Conservation (phyloP, 2,113 vertebrate genomes). For the Calidris pygmaea region DNA sequence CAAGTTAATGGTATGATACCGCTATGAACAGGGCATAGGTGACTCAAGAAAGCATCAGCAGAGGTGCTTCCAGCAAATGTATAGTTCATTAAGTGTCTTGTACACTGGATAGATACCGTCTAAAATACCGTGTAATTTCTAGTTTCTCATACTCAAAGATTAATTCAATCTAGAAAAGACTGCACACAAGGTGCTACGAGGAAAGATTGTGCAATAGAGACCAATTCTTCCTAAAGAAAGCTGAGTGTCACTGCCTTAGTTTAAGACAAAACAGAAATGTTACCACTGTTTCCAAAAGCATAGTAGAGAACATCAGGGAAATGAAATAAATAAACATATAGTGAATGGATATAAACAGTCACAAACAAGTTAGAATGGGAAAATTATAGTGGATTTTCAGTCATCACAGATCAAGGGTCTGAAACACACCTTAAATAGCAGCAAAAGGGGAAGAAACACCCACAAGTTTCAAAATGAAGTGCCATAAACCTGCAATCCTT, state of each 20-base stretch:
- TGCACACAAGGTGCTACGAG: neutral
- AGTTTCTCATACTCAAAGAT: neutral
- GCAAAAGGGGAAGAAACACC: neutral
- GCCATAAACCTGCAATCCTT: neutral
- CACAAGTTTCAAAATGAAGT: neutral
- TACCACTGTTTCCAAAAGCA: neutral
- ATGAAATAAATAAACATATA: neutral
- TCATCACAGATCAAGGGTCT: fast-evolving
- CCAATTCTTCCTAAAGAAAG: neutral
- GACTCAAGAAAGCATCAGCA: neutral
- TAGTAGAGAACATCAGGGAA: neutral
- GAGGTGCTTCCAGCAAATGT: neutral
- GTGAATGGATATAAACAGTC: neutral
- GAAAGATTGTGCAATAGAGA: neutral
- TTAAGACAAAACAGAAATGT: neutral
- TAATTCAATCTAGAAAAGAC: neutral
- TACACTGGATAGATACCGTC: neutral
- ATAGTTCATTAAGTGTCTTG: neutral
- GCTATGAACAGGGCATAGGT: neutral
- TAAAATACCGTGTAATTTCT: neutral
- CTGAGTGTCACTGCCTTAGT: neutral
- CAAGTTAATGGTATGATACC: neutral
- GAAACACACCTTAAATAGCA: neutral
- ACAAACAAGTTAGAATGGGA: neutral
- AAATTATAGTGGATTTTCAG: neutral